A percentile compares a stretch with the other conserved stretches of the same genome.
Evolutionary conservation across 2,888 invertebrate genomes (phyloP).

Genomic region (Drosophila incognita): DNA sequence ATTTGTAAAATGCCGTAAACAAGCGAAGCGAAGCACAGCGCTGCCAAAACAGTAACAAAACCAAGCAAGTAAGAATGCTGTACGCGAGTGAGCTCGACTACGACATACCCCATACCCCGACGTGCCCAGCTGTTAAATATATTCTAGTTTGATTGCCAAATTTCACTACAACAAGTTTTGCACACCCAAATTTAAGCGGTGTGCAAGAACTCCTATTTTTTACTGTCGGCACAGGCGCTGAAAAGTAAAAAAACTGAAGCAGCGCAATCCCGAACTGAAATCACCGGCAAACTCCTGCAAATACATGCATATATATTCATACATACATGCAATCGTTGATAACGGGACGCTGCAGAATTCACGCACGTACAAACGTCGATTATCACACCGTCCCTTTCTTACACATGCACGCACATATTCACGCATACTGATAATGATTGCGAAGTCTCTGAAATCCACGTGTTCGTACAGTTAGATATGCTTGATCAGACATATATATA

Average conservation of each 20-base stretch:
- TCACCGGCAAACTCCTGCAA: background rate
- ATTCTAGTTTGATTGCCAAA: background rate
- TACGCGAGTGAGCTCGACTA: background rate
- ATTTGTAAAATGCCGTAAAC: constrained; percentile 69
- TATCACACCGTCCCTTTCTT: background rate
- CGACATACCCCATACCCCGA: background rate
- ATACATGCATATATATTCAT: background rate
- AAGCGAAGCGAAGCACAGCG: constrained; percentile 45
- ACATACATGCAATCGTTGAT: background rate
- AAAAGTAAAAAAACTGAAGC: no score
- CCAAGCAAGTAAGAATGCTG: constrained; percentile 20
- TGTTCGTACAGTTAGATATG: background rate
- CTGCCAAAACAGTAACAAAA: constrained; percentile 43
- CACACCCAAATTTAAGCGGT: background rate
- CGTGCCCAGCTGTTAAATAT: background rate
- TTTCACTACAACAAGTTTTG: background rate
- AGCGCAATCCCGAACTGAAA: background rate
- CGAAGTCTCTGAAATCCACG: background rate
- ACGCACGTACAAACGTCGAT: background rate
- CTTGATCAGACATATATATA: background rate
- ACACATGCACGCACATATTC: background rate
- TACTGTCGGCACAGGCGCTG: background rate
- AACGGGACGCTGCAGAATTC: background rate
- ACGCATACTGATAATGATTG: background rate
- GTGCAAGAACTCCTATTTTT: background rate